phyloP scores from a whole-genome alignment of 2,888 invertebrate genomes.

The Pheosia gnoma region DNA sequence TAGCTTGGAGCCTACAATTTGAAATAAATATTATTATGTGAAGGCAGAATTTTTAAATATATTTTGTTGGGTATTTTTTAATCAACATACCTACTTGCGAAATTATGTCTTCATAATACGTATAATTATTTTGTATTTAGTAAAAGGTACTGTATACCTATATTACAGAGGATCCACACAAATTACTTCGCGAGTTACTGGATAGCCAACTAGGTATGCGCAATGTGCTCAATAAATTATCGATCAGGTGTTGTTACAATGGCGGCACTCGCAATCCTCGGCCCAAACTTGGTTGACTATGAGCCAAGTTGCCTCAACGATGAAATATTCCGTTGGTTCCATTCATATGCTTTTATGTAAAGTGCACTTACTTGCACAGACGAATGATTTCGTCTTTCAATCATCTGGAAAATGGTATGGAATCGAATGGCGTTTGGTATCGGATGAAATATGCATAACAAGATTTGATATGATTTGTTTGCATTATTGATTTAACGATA shows the following conservation, averaged over 20 bases:
- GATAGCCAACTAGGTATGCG: conserved; percentile 26
- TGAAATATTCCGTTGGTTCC: conserved; percentile 67
- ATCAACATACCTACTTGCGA: too few species aligned
- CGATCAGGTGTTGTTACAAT: conserved; percentile 60
- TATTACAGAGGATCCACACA: conserved; percentile 14
- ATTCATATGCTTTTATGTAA: conserved; percentile 59
- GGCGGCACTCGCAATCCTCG: conserved; percentile 39
- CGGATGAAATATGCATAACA: too few species aligned
- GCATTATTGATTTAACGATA: too few species aligned
- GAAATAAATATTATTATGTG: too few species aligned
- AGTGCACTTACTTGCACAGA: conserved; percentile 66
- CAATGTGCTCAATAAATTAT: conserved; percentile 53
- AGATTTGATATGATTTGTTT: too few species aligned
- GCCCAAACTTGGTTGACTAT: conserved; percentile 56
- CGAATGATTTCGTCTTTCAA: conserved; percentile 50
- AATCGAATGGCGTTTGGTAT: conserved; percentile 47
- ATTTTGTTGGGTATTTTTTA: too few species aligned
- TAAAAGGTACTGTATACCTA: too few species aligned
- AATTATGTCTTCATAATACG: too few species aligned
- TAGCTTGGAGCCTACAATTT: too few species aligned
- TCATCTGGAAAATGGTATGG: conserved; percentile 61
- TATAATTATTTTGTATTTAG: too few species aligned
- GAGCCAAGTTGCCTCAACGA: conserved; percentile 56
- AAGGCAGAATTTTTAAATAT: too few species aligned
- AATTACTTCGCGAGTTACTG: conserved; percentile 27